Conservation (phyloP, 2,113 vertebrate genomes). For the Barbus barbus region DNA sequence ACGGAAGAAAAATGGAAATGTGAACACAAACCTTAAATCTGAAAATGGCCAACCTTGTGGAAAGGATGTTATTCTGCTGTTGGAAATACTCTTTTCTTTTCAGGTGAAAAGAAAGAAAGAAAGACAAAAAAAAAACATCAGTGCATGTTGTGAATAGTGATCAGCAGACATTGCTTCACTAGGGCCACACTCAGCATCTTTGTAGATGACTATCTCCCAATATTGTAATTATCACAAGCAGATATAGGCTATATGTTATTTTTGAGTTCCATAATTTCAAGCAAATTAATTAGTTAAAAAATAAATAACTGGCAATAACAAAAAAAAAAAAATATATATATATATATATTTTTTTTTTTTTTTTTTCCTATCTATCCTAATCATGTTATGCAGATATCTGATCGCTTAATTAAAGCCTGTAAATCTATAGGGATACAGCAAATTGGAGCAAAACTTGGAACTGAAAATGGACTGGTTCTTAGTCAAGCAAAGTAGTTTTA, state of each 20-base stretch:
- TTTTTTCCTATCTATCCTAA: not conserved
- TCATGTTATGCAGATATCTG: too few species aligned
- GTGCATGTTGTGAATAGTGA: conserved; percentile 94
- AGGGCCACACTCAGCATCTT: conserved; percentile 62
- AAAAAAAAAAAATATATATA: too few species aligned
- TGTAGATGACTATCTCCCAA: conserved; percentile 30
- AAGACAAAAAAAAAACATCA: conserved; percentile 50
- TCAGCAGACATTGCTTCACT: too few species aligned
- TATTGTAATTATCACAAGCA: conserved; percentile 26
- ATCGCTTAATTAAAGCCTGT: not conserved
- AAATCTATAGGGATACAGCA: conserved; percentile 1
- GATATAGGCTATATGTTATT: not conserved
- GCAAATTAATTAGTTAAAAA: not conserved
- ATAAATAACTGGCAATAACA: too few species aligned
- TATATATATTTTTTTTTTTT: too few species aligned
- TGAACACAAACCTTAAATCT: conserved; percentile 30
- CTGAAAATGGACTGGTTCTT: not conserved
- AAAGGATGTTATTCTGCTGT: conserved; percentile 41
- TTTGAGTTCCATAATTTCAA: not conserved
- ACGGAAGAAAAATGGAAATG: conserved; percentile 10
- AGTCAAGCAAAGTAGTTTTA: not conserved
- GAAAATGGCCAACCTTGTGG: conserved; percentile 68
- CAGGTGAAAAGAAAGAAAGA: conserved; percentile 60
- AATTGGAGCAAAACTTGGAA: not conserved
- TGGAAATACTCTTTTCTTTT: conserved; percentile 76